Evolutionary conservation across 2,888 invertebrate genomes (phyloP).

Genomic region (Athripsodes cinereus): DNA sequence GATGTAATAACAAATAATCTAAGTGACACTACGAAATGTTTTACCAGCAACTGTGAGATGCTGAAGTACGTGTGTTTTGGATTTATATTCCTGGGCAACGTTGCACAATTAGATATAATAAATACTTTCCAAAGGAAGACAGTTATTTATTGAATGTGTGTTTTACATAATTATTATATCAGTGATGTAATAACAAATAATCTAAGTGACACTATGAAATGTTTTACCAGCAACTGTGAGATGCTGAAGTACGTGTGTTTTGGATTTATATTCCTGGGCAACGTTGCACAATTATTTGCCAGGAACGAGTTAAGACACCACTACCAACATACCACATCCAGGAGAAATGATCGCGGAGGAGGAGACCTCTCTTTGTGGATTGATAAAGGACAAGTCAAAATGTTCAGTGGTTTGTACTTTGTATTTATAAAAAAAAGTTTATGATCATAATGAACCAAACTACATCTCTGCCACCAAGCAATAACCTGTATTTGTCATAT

Average conservation of each 20-base stretch:
- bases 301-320: constrained; percentile 20
- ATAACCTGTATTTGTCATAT: too few relatives aligned
- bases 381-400: constrained; percentile 84
- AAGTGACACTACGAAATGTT: too few relatives aligned
- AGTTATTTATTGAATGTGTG: too few relatives aligned
- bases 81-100: neutral
- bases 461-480: too few relatives aligned
- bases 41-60: neutral
- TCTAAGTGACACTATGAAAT: too few relatives aligned
- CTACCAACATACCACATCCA: constrained; percentile 19
- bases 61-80: neutral
- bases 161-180: too few relatives aligned
- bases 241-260: neutral
- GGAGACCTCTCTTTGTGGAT: constrained; percentile 80
- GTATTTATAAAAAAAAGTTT: too few relatives aligned
- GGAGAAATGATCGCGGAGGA: constrained; percentile 17
- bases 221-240: neutral
- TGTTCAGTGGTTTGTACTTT: constrained; percentile 72
- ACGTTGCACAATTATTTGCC: constrained; percentile 11
- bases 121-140: too few relatives aligned
- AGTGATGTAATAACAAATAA: too few relatives aligned
- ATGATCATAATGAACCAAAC: too few relatives aligned
- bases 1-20: too few relatives aligned
- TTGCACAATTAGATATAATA: too few relatives aligned
- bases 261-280: neutral